Evolutionary conservation across 2,113 vertebrate species (phyloP).

Genomic region (Merops nubicus): DNA sequence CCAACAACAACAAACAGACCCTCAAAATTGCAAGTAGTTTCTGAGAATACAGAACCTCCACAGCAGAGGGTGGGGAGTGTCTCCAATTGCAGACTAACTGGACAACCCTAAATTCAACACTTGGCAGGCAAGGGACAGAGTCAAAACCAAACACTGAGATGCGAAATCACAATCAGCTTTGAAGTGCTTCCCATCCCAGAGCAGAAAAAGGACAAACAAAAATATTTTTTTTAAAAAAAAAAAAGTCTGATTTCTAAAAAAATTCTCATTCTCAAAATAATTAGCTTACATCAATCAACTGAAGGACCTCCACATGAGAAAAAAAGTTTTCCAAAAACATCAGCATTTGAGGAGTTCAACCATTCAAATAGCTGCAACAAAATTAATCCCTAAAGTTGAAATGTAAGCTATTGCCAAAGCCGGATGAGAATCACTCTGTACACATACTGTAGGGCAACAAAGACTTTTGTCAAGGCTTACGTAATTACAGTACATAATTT

Average conservation of each 20-base stretch:
- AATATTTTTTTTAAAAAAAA: not conserved
- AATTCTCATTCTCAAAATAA: not conserved
- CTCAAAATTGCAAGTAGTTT: not conserved
- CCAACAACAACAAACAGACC: slow-evolving; percentile 35
- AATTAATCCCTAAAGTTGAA: slow-evolving; percentile 42
- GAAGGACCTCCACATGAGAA: not conserved
- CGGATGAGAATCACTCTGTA: slow-evolving; percentile 36
- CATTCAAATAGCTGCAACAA: slow-evolving; percentile 11
- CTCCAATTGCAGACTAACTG: not conserved
- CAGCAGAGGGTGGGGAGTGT: not conserved
- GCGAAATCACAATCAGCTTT: not conserved
- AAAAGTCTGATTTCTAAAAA: not conserved
- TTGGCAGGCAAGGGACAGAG: not conserved
- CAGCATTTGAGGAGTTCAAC: not conserved
- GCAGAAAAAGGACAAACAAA: not conserved
- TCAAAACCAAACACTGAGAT: not conserved
- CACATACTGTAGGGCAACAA: slow-evolving; percentile 40
- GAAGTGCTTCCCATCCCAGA: not conserved
- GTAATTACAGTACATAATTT: slow-evolving; percentile 70
- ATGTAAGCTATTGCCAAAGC: slow-evolving; percentile 27
- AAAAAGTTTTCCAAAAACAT: not conserved
- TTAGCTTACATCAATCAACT: not conserved
- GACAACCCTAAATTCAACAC: not conserved
- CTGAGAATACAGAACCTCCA: not conserved
- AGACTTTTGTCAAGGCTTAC: slow-evolving; percentile 45